These are phyloP conservation scores for Dendroctonus ponderosae DNA, from an alignment of 1,140 invertebrate species.

Conservation along the genomic window DNA sequence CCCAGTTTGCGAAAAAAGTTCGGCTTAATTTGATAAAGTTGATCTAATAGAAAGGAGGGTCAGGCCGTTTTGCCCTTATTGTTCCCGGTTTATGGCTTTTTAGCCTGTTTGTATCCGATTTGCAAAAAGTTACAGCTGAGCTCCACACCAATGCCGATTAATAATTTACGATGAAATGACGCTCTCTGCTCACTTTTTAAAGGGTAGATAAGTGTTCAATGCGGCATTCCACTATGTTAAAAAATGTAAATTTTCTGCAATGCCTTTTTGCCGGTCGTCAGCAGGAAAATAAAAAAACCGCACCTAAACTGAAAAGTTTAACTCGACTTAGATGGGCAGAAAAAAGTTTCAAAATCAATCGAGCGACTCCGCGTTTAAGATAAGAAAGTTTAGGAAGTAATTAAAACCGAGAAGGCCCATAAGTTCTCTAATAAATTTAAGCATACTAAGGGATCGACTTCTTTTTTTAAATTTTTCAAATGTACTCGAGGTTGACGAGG, in stretches of 20 bases:
- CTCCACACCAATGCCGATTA: slow-evolving; percentile 1
- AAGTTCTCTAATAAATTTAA: slow-evolving; percentile 34
- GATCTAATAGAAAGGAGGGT: slow-evolving; percentile 32
- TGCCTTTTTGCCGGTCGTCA: background rate
- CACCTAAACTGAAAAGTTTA: slow-evolving; percentile 17
- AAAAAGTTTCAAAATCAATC: slow-evolving; percentile 33
- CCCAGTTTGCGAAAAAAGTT: slow-evolving; percentile 18
- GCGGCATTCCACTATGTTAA: too few species aligned
- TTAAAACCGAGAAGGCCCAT: slow-evolving; percentile 30
- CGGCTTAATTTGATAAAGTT: slow-evolving; percentile 29
- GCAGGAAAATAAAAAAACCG: slow-evolving; percentile 4
- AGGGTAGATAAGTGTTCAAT: too few species aligned
- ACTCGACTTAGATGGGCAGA: background rate
- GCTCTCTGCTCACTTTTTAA: too few species aligned
- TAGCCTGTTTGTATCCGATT: slow-evolving; percentile 25
- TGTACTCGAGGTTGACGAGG: slow-evolving; percentile 3
- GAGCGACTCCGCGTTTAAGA: slow-evolving; percentile 26
- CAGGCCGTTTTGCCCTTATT: slow-evolving; percentile 23
- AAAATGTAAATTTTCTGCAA: too few species aligned
- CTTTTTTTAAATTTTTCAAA: slow-evolving; percentile 13
- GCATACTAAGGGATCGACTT: slow-evolving; percentile 15
- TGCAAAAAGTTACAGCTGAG: slow-evolving; percentile 24
- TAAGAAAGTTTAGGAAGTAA: slow-evolving; percentile 32
- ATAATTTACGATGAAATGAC: too few species aligned
- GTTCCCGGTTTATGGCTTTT: slow-evolving; percentile 20